Conservation (phyloP, 2,888 invertebrate species). For the Sarcophaga caerulescens region DNA sequence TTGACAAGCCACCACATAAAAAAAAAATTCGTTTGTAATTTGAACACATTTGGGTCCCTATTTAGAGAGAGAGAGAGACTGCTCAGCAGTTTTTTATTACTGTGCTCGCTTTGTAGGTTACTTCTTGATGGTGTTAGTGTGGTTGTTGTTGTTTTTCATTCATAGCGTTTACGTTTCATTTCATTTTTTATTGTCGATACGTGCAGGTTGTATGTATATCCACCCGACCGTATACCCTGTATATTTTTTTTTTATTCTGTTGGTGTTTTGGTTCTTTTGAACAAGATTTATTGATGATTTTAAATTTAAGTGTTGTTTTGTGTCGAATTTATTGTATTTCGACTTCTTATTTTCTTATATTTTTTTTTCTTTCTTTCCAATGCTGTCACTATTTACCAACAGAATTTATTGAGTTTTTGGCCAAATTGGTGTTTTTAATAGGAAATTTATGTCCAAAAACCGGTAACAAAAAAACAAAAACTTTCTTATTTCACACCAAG, state of each 20-base stretch:
- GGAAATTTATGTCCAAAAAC: constrained; percentile 45
- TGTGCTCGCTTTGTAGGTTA: too few relatives aligned
- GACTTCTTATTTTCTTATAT: background rate
- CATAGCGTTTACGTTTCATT: too few relatives aligned
- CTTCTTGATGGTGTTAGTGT: too few relatives aligned
- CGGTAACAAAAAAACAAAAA: too few relatives aligned
- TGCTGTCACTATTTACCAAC: background rate
- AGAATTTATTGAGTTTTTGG: constrained; percentile 49
- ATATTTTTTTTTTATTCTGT: background rate
- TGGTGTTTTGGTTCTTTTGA: constrained; percentile 21
- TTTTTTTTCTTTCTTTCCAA: background rate
- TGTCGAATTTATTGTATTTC: constrained; percentile 33
- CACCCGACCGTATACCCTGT: too few relatives aligned
- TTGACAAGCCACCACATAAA: too few relatives aligned
- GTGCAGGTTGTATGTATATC: background rate
- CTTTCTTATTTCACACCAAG: too few relatives aligned
- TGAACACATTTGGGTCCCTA: too few relatives aligned
- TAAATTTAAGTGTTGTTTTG: constrained; percentile 59
- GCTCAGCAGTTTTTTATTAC: too few relatives aligned
- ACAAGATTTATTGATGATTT: constrained; percentile 66
- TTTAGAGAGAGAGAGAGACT: too few relatives aligned
- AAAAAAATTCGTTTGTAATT: too few relatives aligned
- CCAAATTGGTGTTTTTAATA: constrained; percentile 47
- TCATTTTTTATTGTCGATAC: background rate
- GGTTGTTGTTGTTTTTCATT: too few relatives aligned